Evolutionary conservation across 2,797 vertebrate species (phyloP).

Genomic region (Parauchenoglanis punctatus): DNA sequence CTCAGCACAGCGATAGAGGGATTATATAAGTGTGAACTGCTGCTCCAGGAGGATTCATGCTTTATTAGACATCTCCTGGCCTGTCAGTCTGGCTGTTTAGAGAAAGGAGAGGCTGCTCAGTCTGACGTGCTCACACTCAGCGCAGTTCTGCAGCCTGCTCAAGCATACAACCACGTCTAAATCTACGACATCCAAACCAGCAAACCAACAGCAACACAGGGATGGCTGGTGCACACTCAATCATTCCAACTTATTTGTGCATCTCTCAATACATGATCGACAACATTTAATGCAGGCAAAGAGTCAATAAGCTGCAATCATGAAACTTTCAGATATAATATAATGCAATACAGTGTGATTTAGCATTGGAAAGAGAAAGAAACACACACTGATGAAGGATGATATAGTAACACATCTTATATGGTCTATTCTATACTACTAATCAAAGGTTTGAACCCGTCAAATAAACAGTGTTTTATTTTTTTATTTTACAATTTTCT

Average conservation of each 20-base stretch:
- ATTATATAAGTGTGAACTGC: constrained; percentile 57
- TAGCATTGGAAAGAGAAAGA: not conserved
- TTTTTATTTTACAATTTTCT: not conserved
- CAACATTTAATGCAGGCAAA: not conserved
- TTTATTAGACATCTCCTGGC: constrained; percentile 59
- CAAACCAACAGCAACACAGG: constrained; percentile 25
- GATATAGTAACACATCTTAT: not conserved
- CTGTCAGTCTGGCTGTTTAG: constrained; percentile 61
- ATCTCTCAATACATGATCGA: not conserved
- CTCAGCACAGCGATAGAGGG: constrained; percentile 36
- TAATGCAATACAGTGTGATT: not conserved
- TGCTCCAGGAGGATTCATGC: constrained; percentile 57
- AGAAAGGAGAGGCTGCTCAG: constrained; percentile 34
- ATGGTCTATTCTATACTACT: not conserved
- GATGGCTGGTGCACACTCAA: not conserved
- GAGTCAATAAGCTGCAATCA: not conserved
- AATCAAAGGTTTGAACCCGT: not conserved
- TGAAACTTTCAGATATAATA: not conserved
- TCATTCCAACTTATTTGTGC: not conserved
- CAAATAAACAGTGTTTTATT: not conserved
- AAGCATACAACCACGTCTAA: constrained; percentile 38
- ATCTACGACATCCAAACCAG: constrained; percentile 27
- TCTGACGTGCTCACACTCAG: constrained; percentile 84
- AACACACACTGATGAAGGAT: not conserved
- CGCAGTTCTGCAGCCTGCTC: constrained; percentile 57